phyloP scores from a whole-genome alignment of 2,113 vertebrate genomes.

The Gymnocephalus cernua region DNA sequence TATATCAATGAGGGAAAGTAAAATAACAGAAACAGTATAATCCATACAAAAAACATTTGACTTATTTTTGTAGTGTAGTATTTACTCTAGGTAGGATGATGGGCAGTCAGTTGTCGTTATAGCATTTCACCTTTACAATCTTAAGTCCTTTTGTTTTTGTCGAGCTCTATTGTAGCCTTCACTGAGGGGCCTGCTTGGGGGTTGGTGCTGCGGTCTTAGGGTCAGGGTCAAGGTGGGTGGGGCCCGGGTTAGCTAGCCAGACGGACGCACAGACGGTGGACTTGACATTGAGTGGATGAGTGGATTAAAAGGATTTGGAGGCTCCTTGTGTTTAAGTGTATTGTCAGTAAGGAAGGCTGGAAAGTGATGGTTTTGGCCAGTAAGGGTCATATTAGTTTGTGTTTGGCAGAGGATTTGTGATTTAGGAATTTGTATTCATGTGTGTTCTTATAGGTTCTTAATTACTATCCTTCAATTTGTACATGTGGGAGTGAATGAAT shows the following conservation, averaged over 20 bases:
- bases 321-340: slow-evolving; percentile 43
- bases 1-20: not conserved
- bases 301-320: slow-evolving; percentile 71
- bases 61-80: too few species aligned
- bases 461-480: slow-evolving; percentile 53
- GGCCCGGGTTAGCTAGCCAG: slow-evolving; percentile 72
- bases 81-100: not conserved
- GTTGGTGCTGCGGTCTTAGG: slow-evolving; percentile 32
- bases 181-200: slow-evolving; percentile 1
- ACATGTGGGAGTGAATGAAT: slow-evolving; percentile 47
- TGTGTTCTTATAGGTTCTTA: not conserved
- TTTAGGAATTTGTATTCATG: not conserved
- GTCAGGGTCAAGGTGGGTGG: slow-evolving; percentile 79
- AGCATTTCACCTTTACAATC: slow-evolving; percentile 18
- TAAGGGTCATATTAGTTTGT: not conserved
- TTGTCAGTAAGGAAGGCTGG: slow-evolving; percentile 40
- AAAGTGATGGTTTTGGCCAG: slow-evolving; percentile 50
- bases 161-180: slow-evolving; percentile 56
- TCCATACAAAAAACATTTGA: too few species aligned
- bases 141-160: slow-evolving; percentile 21
- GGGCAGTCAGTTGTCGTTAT: not conserved
- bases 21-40: too few species aligned
- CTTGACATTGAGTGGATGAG: slow-evolving; percentile 81
- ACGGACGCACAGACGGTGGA: slow-evolving; percentile 79
- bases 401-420: not conserved